These are phyloP conservation scores for Machaerirhynchus nigripectus DNA, from an alignment of 2,113 vertebrate species.

Conservation along the genomic window DNA sequence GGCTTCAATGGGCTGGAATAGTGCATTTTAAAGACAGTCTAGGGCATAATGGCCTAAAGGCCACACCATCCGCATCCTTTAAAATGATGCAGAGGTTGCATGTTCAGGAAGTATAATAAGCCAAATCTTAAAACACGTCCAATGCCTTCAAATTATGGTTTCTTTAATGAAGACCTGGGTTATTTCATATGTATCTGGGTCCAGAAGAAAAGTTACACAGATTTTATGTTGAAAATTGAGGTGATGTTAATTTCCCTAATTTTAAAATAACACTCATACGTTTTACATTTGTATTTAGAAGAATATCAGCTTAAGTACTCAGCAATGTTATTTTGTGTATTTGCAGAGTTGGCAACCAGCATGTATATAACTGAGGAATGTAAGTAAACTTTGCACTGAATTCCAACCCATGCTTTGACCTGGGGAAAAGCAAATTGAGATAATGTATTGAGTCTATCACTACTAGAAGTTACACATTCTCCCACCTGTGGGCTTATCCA, in stretches of 20 bases:
- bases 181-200: background rate
- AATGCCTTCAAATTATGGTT: background rate
- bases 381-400: background rate
- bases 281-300: background rate
- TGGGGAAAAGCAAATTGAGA: background rate
- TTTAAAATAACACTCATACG: background rate
- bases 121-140: background rate
- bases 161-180: background rate
- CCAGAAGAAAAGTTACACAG: background rate
- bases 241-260: background rate
- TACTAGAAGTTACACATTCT: background rate
- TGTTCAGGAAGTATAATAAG: background rate
- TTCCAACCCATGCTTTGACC: background rate
- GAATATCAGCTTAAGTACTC: background rate
- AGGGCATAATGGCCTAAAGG: background rate
- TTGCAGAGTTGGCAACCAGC: background rate
- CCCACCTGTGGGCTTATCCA: conserved; percentile 80
- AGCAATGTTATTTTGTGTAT: background rate
- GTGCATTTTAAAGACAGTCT: background rate
- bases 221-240: background rate
- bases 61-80: background rate
- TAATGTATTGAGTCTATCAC: background rate
- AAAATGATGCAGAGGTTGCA: background rate
- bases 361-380: background rate
- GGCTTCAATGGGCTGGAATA: background rate